A percentile compares a stretch with the other conserved stretches of the same genome.
Conservation (phyloP, 2,888 invertebrate species). For the Pollenia amentaria region DNA sequence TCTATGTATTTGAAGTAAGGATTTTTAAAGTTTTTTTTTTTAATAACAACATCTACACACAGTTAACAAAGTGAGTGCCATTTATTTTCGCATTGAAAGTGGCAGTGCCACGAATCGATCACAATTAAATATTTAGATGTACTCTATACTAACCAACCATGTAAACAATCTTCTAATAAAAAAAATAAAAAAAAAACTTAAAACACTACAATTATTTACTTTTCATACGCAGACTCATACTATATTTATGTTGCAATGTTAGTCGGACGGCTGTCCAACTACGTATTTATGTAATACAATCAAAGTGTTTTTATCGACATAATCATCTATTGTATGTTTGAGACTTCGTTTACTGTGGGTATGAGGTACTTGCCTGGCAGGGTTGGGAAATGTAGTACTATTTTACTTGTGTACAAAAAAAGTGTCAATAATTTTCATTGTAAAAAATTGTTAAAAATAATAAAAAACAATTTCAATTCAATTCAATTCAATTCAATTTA, state of each 20-base stretch:
- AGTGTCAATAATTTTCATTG: too few species aligned
- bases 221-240: conserved; percentile 1
- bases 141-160: conserved; percentile 32
- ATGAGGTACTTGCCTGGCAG: background rate
- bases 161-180: conserved; percentile 23
- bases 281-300: conserved; percentile 56
- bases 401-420: too few species aligned
- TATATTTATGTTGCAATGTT: background rate
- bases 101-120: conserved; percentile 69
- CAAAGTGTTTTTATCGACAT: conserved; percentile 50
- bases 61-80: conserved; percentile 29
- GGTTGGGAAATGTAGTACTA: conserved; percentile 3
- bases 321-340: background rate
- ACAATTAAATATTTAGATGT: conserved; percentile 74
- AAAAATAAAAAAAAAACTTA: background rate
- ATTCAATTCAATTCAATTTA: too few species aligned
- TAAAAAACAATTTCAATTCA: too few species aligned
- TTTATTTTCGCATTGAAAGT: conserved; percentile 40
- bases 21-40: too few species aligned
- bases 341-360: background rate
- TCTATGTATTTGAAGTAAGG: too few species aligned
- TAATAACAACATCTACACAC: background rate
- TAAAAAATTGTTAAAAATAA: too few species aligned
- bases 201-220: conserved; percentile 15
- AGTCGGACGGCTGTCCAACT: conserved; percentile 29